Base-by-base conservation (phyloP, 1,140 invertebrate species). In the Lanistes nyassanus region DNA sequence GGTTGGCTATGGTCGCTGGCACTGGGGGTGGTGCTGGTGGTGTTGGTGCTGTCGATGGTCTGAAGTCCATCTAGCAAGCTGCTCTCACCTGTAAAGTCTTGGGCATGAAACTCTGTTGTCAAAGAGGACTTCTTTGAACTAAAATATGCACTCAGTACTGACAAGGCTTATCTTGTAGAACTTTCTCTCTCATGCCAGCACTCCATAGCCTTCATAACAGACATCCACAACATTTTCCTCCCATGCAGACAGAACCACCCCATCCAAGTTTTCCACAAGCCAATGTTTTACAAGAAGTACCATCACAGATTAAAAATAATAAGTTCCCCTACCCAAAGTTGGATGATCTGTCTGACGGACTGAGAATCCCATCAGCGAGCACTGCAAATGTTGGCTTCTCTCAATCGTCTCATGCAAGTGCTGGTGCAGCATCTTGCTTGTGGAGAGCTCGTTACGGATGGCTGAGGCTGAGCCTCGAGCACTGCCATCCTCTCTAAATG, bases 331-430 rank as follows among this genome's bases (percentile, higher is more conserved):
- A 64, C 62, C 39, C 5, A 36, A 51, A 51, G 56, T 37, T 31
- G 55, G 1, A 21, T 70, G 29, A 47, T 39, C 37, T 37, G 58
- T 58, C 7, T 56, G 58, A 47, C 64, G 47, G 64, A 23, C 34
- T 11, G 74, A 68, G 67, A 77, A 64, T 26, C 79, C 75, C 53
- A 80, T 70, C 37, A 77, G 60, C 0, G 62, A 53, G 16, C 77
- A 70, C n/a, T 72, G 70, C 58, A 84, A 75, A 11, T 78, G 72
- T 34, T 81, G 78, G 56, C 83, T 85, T 31, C 73, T 78, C 47
- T 81, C 76, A 23, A 84, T 76, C 3, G 79, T 77, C 21, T 77
- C 82, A 66, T 84, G 74, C 74, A 85, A 69, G 34, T 82, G 77
- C 56, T 72, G 71, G 19, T 80, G 68, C 37, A 85, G 75, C 23